phyloP scores from a whole-genome alignment of 2,113 vertebrate genomes.

The Mionectes macconnelli region DNA sequence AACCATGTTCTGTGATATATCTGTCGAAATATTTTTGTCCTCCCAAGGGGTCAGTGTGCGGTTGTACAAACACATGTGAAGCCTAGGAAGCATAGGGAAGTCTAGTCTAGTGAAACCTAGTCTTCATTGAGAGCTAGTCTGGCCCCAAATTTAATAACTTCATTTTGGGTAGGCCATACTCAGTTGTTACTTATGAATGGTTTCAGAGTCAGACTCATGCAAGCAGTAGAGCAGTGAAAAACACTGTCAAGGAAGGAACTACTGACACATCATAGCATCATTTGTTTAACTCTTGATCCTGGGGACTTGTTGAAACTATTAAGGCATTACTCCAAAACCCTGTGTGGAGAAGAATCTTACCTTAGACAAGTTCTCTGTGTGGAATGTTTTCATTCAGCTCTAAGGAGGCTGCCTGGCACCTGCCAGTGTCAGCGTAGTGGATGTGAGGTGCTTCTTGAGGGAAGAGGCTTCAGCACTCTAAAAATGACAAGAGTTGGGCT shows the following conservation, averaged over 20 bases:
- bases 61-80: not conserved
- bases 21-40: not conserved
- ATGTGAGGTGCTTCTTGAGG: not conserved
- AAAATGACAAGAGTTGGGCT: not conserved
- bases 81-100: not conserved
- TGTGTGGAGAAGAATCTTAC: not conserved
- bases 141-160: not conserved
- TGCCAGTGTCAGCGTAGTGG: not conserved
- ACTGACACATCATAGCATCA: not conserved
- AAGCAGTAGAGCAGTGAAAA: not conserved
- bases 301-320: not conserved
- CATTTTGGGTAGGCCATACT: not conserved
- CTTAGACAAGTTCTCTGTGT: not conserved
- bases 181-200: not conserved
- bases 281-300: not conserved
- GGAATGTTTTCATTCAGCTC: not conserved
- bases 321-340: not conserved
- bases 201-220: not conserved
- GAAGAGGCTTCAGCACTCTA: not conserved
- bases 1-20: not conserved
- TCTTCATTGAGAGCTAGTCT: not conserved
- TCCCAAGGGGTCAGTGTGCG: not conserved
- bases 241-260: not conserved
- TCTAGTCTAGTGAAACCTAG: not conserved
- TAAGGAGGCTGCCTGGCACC: not conserved